Evolutionary conservation across 2,113 vertebrate species (phyloP), one percentile per base, ranked within the genome.

Genomic region (Corythoichthys haematopterus): DNA sequence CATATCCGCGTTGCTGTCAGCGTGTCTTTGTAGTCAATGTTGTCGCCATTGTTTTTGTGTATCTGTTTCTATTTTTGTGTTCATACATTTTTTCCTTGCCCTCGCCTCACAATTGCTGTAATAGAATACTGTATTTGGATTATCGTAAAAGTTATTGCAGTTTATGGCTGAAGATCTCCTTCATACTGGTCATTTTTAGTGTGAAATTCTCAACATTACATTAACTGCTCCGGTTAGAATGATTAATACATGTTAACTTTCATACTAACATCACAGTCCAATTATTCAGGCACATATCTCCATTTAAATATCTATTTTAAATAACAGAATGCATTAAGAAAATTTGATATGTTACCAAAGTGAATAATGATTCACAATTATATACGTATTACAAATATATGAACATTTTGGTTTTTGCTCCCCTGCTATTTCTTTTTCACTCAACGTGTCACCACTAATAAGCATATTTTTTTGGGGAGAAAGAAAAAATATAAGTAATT

Each of bases 41-140:
- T 35, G 8, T 36, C 45, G 16, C 6, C 33, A 65, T 28, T 62
- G 36, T 51, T 59, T 52, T 37, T 48, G 8, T 47, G 38, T 55
- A 50, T 67, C 63, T 43, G 62, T 66, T 66, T 45, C 14, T 60
- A 68, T 11, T 57, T 70, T 47, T 68, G 48, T 60, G 71, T 66
- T 70, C 66, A 72, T 50, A 75, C 64, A 5, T 46, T 71, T 64
- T 67, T 62, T 78, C 48, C 71, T 75, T 62, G 57, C 6, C 53
- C 78, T 75, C 84, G 66, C 80, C 80, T 80, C 71, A 75, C 72
- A 81, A 82, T 84, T 80, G 75, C 65, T 81, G 79, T 77, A 76
- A 86, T 90, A 72, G 80, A 83, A 88, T 83, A 74, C 76, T 80
- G 20, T 28, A n/a, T 43, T 43, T 43, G 69, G 79, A 87, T 88